Evolutionary conservation across 2,888 invertebrate species (phyloP).

Genomic region (Drosophila borborema): DNA sequence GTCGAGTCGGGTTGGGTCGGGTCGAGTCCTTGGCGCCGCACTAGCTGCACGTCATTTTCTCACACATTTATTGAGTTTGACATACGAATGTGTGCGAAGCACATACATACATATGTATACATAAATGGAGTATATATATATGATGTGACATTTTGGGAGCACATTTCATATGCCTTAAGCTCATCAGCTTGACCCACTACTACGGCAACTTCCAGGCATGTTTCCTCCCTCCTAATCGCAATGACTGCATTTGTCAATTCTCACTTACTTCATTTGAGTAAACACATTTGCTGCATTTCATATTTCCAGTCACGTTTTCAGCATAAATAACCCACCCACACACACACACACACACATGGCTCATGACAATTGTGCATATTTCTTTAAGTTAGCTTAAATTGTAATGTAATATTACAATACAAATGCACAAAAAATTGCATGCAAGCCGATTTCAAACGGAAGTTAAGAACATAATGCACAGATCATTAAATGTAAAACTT

Average conservation of each 20-base stretch:
- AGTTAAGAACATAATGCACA: no score
- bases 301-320: slow-evolving; percentile 82
- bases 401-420: slow-evolving; percentile 4
- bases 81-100: slow-evolving; percentile 34
- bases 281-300: slow-evolving; percentile 78
- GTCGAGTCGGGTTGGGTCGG: slow-evolving; percentile 51
- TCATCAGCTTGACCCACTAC: slow-evolving; percentile 45
- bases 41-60: slow-evolving; percentile 64
- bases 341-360: slow-evolving; percentile 5
- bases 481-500: no score
- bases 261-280: slow-evolving; percentile 77
- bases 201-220: slow-evolving; percentile 16
- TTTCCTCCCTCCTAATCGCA: slow-evolving; percentile 15
- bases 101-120: neutral
- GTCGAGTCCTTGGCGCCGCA: slow-evolving; percentile 54
- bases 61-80: slow-evolving; percentile 72
- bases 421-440: neutral
- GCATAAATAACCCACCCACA: slow-evolving; percentile 72
- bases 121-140: neutral
- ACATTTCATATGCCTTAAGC: slow-evolving; percentile 64
- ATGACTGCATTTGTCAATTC: slow-evolving; percentile 72
- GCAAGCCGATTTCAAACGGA: neutral
- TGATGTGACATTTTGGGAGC: slow-evolving; percentile 58
- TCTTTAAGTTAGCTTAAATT: slow-evolving; percentile 36
- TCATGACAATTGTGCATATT: slow-evolving; percentile 33